phyloP scores from a whole-genome alignment of 1,140 invertebrate genomes.

The Drosophila punjabiensis region DNA sequence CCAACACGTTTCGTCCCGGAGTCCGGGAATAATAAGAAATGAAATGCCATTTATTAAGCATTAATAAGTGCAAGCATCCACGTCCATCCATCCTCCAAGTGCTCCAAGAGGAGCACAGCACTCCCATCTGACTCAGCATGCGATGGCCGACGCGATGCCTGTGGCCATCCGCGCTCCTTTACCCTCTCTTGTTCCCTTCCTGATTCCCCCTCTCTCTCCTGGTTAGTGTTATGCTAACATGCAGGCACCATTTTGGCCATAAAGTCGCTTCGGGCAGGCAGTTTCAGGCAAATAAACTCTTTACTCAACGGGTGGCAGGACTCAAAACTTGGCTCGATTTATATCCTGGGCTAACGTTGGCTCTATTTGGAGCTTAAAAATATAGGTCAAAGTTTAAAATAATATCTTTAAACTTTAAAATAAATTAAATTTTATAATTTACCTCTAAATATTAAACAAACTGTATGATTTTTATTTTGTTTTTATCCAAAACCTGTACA shows the following conservation, averaged over 20 bases:
- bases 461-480: not conserved
- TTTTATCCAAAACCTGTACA: not conserved
- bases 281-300: constrained; percentile 3
- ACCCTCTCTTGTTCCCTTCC: constrained; percentile 7
- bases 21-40: constrained; percentile 84
- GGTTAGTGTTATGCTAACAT: constrained; percentile 39
- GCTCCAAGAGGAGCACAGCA: constrained; percentile 22
- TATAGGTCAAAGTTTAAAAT: constrained; percentile 8
- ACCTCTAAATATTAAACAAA: not conserved
- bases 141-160: constrained; percentile 50
- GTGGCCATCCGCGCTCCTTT: constrained; percentile 36
- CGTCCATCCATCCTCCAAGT: constrained; percentile 68
- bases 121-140: constrained; percentile 60
- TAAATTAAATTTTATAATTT: not conserved
- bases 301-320: constrained; percentile 9
- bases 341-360: not conserved
- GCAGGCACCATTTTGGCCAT: constrained; percentile 50
- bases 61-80: constrained; percentile 83
- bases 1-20: constrained; percentile 71
- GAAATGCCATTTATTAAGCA: constrained; percentile 85
- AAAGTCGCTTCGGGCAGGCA: constrained; percentile 10
- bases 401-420: not conserved
- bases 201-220: not conserved
- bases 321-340: constrained; percentile 8
- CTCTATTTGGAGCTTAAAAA: constrained; percentile 6